Base-by-base conservation (phyloP, 2,888 invertebrate genomes). In the Meloe dianella region DNA sequence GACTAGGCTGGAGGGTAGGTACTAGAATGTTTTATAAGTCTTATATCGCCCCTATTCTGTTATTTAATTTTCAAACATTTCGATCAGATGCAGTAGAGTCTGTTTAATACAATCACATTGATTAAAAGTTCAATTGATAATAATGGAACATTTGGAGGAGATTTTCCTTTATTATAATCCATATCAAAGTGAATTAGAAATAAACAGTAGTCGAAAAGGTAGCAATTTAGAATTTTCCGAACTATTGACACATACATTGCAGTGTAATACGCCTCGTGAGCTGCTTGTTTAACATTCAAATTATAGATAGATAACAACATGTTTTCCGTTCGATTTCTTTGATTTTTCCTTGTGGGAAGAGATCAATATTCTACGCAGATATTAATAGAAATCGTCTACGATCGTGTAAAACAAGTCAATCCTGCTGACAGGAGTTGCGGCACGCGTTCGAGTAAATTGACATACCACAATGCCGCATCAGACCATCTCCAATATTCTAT, bases 11-110 rank as follows among this genome's bases (percentile, higher is more conserved):
- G 64, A 64, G 63, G 67, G 58, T 57, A 57, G 67, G 58, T 57
- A 57, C 47, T 58, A 64, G 63, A n/a, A 62, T 66, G 58, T 27
- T 12, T 66, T n/a, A 67, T 71, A 72, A 69, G 73, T 74, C 73
- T 72, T 69, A 73, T 74, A 73, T 75, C 69, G 72, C 74, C 76
- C 65, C 70, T 72, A 69, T 71, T 68, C 71, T 74, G 73, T 77
- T 73, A 75, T 74, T 76, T 76, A 76, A 77, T 76, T 75, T 75
- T 72, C 72, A 67, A 66, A 64, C 66, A 51, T 65, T 62, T 61
- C 56, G 30, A 47, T 47, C 47, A 47, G 51, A 51, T 22, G 51
- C 47, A 47, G 24, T 51, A 51, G 51, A 51, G 51, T 22, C 12
- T 51, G 24, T 51, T 51, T 51, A 51, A 51, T 51, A 51, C 51